These are phyloP conservation scores for Spheniscus mendiculus DNA, from an alignment of 2,113 vertebrate species.

Conservation along the genomic window DNA sequence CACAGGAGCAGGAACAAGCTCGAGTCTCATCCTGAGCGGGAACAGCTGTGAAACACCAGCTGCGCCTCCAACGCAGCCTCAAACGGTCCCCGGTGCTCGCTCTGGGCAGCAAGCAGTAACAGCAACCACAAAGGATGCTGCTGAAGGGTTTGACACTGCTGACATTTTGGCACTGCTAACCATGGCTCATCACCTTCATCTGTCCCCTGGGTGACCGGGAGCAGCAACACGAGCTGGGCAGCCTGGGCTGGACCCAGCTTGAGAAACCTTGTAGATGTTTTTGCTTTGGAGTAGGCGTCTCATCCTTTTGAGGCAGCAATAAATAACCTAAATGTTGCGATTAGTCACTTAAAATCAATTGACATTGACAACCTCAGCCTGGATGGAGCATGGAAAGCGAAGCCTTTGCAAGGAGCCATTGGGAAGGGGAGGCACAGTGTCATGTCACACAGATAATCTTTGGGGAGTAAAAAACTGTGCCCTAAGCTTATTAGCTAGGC, in stretches of 20 bases:
- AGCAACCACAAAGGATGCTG: not conserved
- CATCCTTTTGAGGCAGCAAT: not conserved
- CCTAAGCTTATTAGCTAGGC: not conserved
- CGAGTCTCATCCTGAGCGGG: fast-evolving
- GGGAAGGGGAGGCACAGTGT: not conserved
- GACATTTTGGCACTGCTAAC: not conserved
- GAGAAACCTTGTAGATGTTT: not conserved
- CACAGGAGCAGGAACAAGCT: not conserved
- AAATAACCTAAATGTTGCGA: not conserved
- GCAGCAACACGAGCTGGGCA: not conserved
- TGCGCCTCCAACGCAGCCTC: not conserved
- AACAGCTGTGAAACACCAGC: not conserved
- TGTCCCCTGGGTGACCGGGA: not conserved
- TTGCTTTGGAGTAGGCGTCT: not conserved
- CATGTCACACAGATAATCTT: not conserved
- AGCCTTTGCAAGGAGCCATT: not conserved
- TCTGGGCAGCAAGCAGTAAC: not conserved
- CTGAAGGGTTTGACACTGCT: not conserved
- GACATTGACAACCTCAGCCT: not conserved
- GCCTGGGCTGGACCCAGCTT: fast-evolving
- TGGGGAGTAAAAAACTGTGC: not conserved
- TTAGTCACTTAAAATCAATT: not conserved
- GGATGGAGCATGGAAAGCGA: not conserved
- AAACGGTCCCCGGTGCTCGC: fast-evolving
- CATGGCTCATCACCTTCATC: not conserved